A percentile compares a stretch with the other conserved stretches of the same genome.
phyloP scores from a whole-genome alignment of 2,113 vertebrate species.

The human region DNA sequence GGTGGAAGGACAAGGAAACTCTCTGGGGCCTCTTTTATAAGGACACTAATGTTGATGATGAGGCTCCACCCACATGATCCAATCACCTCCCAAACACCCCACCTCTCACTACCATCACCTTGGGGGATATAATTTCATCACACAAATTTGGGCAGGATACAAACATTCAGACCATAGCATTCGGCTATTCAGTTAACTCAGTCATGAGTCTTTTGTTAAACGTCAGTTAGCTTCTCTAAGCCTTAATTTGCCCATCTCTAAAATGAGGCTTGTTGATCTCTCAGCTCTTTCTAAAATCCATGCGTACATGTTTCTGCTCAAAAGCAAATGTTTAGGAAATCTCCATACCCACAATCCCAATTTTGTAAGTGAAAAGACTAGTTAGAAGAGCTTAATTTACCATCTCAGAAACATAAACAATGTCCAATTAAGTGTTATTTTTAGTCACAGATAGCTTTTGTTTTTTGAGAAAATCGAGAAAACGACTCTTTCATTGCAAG shows the following conservation, averaged over 20 bases:
- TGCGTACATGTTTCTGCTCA: not conserved
- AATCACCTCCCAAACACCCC: not conserved
- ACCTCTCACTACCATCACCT: not conserved
- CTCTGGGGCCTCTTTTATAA: too few species aligned
- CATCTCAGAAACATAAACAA: not conserved
- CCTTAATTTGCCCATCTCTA: not conserved
- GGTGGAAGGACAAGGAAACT: not conserved
- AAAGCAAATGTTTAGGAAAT: not conserved
- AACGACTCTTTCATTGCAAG: slow-evolving; percentile 3
- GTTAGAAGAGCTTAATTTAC: not conserved
- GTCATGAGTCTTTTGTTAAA: not conserved
- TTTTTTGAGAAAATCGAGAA: not conserved
- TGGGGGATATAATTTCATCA: not conserved
- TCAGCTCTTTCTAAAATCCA: not conserved
- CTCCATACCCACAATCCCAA: not conserved
- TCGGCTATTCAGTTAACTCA: not conserved
- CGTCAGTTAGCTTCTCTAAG: not conserved
- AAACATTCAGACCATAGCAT: not conserved
- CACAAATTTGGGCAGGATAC: not conserved
- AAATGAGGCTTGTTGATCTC: not conserved
- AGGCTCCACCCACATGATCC: not conserved
- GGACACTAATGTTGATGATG: not conserved
- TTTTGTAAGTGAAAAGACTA: not conserved
- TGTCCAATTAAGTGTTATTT: not conserved
- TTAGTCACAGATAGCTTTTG: slow-evolving; percentile 43